These are phyloP conservation scores for Nasonia giraulti DNA, from an alignment of 1,140 invertebrate species.

Conservation along the genomic window DNA sequence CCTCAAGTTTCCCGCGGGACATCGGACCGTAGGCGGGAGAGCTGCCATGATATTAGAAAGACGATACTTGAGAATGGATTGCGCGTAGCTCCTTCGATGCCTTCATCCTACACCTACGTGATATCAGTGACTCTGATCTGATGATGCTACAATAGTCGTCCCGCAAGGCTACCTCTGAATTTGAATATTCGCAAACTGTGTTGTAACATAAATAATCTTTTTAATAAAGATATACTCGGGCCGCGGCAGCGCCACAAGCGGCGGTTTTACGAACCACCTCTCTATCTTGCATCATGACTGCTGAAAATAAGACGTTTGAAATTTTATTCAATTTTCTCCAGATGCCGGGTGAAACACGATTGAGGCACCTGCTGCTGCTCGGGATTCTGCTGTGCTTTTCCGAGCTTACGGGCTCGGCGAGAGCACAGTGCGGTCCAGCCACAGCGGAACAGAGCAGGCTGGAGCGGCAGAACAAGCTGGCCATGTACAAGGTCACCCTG, in stretches of 20 bases:
- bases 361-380: slow-evolving; percentile 54
- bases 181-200: not conserved
- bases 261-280: too few relatives aligned
- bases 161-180: not conserved
- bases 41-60: slow-evolving; percentile 7
- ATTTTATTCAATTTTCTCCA: slow-evolving; percentile 23
- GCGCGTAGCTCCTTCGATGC: not conserved
- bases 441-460: slow-evolving; percentile 77
- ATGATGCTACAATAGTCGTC: not conserved
- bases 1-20: slow-evolving; percentile 15
- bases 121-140: not conserved
- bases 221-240: too few relatives aligned
- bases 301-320: not conserved
- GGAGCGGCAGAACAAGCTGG: slow-evolving; percentile 82
- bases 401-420: slow-evolving; percentile 59
- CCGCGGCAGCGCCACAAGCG: too few relatives aligned
- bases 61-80: slow-evolving; percentile 13
- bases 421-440: slow-evolving; percentile 66
- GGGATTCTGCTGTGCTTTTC: slow-evolving; percentile 59
- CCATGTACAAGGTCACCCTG: slow-evolving; percentile 88
- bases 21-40: not conserved
- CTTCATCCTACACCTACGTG: not conserved
- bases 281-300: too few relatives aligned
- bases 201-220: too few relatives aligned
- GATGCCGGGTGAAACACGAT: slow-evolving; percentile 54